A percentile compares a stretch with the other conserved stretches of the same genome.
Conservation (phyloP, 2,888 invertebrate genomes). For the Ophioninae sp. region DNA sequence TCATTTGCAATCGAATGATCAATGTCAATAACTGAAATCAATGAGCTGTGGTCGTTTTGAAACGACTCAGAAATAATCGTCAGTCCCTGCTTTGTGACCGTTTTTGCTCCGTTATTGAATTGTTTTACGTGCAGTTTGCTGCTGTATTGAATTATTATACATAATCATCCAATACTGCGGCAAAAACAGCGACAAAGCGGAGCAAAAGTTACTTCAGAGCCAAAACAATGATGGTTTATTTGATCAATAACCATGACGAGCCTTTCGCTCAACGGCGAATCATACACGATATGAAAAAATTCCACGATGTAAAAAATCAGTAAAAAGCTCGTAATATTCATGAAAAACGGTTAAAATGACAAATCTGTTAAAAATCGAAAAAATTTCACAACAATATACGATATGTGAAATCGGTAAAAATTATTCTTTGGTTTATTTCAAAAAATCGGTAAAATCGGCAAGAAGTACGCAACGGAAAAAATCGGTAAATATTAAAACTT, state of each 20-base stretch:
- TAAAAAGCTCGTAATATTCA: no score
- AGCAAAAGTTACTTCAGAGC: background rate
- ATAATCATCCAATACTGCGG: background rate
- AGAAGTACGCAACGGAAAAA: no score
- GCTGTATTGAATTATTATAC: background rate
- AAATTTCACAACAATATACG: background rate
- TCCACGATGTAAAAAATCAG: no score
- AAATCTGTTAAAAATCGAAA: background rate
- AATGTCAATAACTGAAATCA: background rate
- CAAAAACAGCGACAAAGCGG: background rate
- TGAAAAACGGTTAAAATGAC: no score
- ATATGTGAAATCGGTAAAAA: background rate
- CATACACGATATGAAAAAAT: no score
- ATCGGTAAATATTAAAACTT: no score
- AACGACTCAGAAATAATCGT: background rate
- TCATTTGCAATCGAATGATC: background rate
- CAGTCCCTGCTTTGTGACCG: background rate
- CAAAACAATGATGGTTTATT: background rate
- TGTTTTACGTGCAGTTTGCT: background rate
- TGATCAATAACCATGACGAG: background rate
- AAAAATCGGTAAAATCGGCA: no score
- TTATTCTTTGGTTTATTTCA: background rate
- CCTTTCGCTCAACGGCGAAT: background rate
- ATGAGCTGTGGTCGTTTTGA: background rate
- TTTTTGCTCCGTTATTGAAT: background rate